phyloP scores from a whole-genome alignment of 2,797 vertebrate genomes.

The Aulostomus chinensis region DNA sequence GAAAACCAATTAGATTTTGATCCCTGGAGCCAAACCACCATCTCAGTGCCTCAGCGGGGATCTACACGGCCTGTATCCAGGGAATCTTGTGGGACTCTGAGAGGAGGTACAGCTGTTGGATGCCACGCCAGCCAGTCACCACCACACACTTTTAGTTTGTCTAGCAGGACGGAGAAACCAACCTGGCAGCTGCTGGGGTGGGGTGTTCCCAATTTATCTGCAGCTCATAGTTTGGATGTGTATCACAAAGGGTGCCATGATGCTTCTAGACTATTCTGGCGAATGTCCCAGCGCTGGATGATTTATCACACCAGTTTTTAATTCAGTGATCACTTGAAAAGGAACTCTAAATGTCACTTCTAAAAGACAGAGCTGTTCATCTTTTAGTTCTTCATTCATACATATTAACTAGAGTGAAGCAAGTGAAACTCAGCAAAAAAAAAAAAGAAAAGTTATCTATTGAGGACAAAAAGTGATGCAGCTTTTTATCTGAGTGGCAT shows the following conservation, averaged over 20 bases:
- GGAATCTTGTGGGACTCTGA: conserved; percentile 35
- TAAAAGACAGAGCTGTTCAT: too few relatives aligned
- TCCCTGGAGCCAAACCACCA: conserved; percentile 49
- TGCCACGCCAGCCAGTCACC: conserved; percentile 73
- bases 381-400: too few relatives aligned
- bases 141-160: conserved; percentile 68
- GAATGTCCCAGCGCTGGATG: conserved; percentile 1
- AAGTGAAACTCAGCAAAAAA: neutral
- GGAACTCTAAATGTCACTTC: too few relatives aligned
- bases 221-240: conserved; percentile 74
- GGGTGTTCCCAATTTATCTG: conserved; percentile 71
- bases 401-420: too few relatives aligned
- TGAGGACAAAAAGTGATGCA: too few relatives aligned
- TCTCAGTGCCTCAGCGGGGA: conserved; percentile 19
- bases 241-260: conserved; percentile 62
- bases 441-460: neutral
- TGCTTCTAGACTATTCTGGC: conserved; percentile 41
- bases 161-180: conserved; percentile 52
- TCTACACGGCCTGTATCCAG: conserved; percentile 30
- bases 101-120: conserved; percentile 76
- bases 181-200: conserved; percentile 75
- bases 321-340: too few relatives aligned
- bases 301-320: neutral
- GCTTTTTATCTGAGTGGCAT: conserved; percentile 51
- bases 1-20: conserved; percentile 55